These are phyloP conservation scores for Rotaria sp. DNA, from an alignment of 2,888 invertebrate genomes.

Conservation along the genomic window DNA sequence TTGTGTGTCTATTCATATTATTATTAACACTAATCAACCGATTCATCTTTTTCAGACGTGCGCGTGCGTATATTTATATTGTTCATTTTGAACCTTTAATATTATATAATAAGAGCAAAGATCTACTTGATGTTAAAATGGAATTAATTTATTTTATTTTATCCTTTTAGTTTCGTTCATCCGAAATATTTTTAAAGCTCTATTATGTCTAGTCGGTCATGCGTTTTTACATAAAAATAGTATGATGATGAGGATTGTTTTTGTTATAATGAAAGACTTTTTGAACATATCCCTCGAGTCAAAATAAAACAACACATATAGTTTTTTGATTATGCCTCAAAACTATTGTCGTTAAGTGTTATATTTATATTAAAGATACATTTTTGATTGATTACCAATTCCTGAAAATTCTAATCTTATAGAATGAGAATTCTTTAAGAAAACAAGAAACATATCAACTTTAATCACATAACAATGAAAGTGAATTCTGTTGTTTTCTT, in stretches of 20 bases:
- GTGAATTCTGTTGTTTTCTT: no score
- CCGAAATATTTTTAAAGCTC: background rate
- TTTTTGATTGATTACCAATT: no score
- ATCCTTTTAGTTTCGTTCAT: background rate
- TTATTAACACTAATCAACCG: background rate
- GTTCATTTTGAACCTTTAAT: background rate
- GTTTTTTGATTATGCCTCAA: no score
- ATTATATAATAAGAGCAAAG: background rate
- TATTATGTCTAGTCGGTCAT: background rate
- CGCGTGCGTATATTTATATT: background rate
- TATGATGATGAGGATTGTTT: background rate
- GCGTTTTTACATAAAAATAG: background rate
- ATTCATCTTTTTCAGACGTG: background rate
- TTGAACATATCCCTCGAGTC: no score
- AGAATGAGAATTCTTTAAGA: no score
- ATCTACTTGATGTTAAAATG: background rate
- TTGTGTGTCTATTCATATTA: background rate
- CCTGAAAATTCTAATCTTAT: no score
- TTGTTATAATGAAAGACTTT: background rate
- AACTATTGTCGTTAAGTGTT: no score
- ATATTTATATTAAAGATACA: no score
- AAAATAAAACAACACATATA: no score
- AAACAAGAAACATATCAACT: no score
- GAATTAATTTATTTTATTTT: background rate
- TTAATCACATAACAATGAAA: no score